A percentile compares a stretch with the other conserved stretches of the same genome.
phyloP scores from a whole-genome alignment of 1,140 invertebrate genomes.

The Alviniconcha marisindica region DNA sequence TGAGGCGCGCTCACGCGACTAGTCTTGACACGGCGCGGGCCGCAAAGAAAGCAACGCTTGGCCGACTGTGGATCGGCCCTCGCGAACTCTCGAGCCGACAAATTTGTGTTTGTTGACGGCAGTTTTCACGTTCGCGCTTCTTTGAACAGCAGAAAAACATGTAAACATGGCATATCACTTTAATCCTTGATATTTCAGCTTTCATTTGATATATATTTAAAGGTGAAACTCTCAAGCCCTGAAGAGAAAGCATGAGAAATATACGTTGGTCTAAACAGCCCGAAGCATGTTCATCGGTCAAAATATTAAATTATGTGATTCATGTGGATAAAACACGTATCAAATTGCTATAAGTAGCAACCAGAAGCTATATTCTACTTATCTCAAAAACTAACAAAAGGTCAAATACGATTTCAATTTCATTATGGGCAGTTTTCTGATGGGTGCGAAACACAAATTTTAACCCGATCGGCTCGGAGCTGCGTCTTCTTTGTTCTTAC shows the following conservation, averaged over 20 bases:
- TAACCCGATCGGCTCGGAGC: too few species aligned
- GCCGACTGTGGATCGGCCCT: not conserved
- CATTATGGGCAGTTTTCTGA: too few species aligned
- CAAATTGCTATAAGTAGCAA: too few species aligned
- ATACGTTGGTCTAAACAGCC: not conserved
- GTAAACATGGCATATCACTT: not conserved
- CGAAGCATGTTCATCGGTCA: not conserved
- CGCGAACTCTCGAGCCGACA: not conserved
- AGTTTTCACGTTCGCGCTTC: not conserved
- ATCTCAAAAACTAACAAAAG: too few species aligned
- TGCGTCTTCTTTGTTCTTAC: too few species aligned
- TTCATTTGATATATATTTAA: not conserved
- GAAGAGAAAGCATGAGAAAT: not conserved
- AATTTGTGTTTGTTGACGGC: slow-evolving; percentile 14
- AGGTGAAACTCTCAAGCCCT: not conserved
- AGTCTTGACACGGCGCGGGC: not conserved
- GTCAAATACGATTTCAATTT: too few species aligned
- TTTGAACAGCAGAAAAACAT: not conserved
- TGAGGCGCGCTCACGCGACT: not conserved
- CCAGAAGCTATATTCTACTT: too few species aligned
- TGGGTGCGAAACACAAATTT: too few species aligned
- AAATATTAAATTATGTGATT: too few species aligned
- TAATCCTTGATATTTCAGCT: not conserved
- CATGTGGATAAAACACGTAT: too few species aligned
- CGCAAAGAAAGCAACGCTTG: slow-evolving; percentile 19